These are phyloP conservation scores for Spea hammondii DNA, from an alignment of 2,797 vertebrate genomes.

Conservation along the genomic window DNA sequence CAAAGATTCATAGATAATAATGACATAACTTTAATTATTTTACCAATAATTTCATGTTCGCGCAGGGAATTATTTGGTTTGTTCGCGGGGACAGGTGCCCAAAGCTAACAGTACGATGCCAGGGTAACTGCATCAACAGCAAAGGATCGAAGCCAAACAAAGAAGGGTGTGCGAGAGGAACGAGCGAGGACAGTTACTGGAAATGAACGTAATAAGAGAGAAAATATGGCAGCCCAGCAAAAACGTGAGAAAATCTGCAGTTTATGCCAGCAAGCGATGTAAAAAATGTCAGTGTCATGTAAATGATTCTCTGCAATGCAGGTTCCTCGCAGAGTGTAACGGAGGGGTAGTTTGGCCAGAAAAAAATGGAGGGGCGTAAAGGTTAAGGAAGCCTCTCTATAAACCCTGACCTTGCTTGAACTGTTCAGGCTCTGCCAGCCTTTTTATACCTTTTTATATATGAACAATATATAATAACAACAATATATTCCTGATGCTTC, in stretches of 20 bases:
- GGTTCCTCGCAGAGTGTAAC: background rate
- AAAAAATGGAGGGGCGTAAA: background rate
- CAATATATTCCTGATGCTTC: slow-evolving; percentile 47
- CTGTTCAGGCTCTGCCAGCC: slow-evolving; percentile 57
- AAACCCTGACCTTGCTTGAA: slow-evolving; percentile 56
- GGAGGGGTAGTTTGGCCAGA: rapidly evolving
- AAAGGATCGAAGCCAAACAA: slow-evolving; percentile 20
- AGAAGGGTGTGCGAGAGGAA: slow-evolving; percentile 11
- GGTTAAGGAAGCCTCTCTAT: slow-evolving; percentile 59
- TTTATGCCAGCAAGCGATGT: background rate
- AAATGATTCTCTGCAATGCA: slow-evolving; percentile 48
- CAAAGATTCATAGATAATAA: no score
- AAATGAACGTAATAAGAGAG: slow-evolving; percentile 25
- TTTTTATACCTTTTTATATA: slow-evolving; percentile 64
- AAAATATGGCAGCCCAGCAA: slow-evolving; percentile 16
- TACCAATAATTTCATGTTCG: no score
- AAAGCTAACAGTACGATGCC: background rate
- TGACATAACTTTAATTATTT: no score
- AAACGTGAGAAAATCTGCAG: slow-evolving; percentile 28
- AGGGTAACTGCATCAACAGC: slow-evolving; percentile 5
- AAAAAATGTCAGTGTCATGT: slow-evolving; percentile 14
- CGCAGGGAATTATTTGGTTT: no score
- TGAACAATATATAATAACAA: slow-evolving; percentile 58
- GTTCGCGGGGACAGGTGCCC: background rate
- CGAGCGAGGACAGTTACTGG: slow-evolving; percentile 37